phyloP scores from a whole-genome alignment of 2,797 vertebrate genomes.

The Centropyge bicolor region DNA sequence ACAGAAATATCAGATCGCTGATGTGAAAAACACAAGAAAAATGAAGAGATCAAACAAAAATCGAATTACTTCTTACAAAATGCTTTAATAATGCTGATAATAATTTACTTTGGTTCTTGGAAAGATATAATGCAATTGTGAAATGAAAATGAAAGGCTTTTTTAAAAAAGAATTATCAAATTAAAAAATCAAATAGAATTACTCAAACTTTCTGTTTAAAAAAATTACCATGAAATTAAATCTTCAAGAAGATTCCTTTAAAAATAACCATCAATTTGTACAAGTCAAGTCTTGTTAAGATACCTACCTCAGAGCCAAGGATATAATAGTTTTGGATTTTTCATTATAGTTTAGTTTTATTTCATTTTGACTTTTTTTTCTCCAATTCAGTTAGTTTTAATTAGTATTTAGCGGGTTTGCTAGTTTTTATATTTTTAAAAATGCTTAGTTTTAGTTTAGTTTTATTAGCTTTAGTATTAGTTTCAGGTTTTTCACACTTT shows the following conservation, averaged over 20 bases:
- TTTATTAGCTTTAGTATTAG: not conserved
- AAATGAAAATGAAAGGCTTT: not conserved
- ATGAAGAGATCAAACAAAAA: constrained; percentile 26
- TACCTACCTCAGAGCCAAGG: no score
- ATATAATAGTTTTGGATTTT: not conserved
- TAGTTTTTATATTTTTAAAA: not conserved
- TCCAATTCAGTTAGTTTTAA: not conserved
- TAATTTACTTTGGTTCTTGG: constrained; percentile 26
- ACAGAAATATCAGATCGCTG: constrained; percentile 43
- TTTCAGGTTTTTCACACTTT: not conserved
- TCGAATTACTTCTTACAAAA: constrained; percentile 29
- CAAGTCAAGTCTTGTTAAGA: not conserved
- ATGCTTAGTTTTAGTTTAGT: not conserved
- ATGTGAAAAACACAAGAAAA: constrained; percentile 40
- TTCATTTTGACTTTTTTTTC: not conserved
- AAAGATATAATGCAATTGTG: not conserved
- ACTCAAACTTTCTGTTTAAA: not conserved
- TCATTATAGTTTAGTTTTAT: not conserved
- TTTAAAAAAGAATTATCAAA: not conserved
- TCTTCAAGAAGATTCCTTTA: not conserved
- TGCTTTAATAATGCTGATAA: constrained; percentile 21
- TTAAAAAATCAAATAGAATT: not conserved
- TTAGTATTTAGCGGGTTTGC: not conserved
- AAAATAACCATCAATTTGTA: not conserved
- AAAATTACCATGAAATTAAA: not conserved